phyloP scores from a whole-genome alignment of 92 coral and sea anemone species.

The Palythoa grandis region DNA sequence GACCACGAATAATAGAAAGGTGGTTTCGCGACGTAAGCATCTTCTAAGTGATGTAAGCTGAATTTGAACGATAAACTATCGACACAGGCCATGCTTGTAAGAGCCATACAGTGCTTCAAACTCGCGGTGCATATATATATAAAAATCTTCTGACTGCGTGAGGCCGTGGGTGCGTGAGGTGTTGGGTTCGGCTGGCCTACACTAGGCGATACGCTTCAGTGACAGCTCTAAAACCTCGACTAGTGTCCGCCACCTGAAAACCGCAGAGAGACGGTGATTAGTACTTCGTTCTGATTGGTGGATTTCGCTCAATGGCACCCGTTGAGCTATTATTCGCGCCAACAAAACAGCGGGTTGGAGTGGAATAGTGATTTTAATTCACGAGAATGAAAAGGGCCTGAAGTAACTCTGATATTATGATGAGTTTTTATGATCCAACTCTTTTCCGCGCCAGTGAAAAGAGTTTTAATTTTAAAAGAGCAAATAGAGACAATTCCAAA shows the following conservation, averaged over 20 bases:
- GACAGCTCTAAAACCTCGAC: conserved; percentile 27
- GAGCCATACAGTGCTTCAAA: conserved; percentile 59
- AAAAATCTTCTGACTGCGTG: not conserved
- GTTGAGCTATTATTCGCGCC: conserved; percentile 75
- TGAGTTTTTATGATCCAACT: conserved; percentile 6
- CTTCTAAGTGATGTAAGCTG: conserved; percentile 78
- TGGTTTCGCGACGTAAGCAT: conserved; percentile 63
- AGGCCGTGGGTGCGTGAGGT: conserved; percentile 10
- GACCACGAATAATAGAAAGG: conserved; percentile 87
- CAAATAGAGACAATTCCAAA: not conserved
- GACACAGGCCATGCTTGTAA: conserved; percentile 76
- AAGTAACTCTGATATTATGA: conserved; percentile 37
- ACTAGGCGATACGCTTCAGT: conserved; percentile 29
- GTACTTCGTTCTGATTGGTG: conserved; percentile 76
- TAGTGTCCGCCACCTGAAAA: conserved; percentile 87
- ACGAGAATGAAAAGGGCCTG: conserved; percentile 28
- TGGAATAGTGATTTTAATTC: conserved; percentile 4
- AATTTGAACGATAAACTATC: conserved; percentile 73
- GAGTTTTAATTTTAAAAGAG: not conserved
- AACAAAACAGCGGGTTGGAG: conserved; percentile 76
- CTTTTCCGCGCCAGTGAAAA: conserved; percentile 15
- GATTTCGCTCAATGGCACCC: conserved; percentile 78
- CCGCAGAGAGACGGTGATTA: conserved; percentile 69
- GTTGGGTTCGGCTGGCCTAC: conserved; percentile 1
- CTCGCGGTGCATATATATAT: conserved; percentile 17